Evolutionary conservation across 2,113 vertebrate species (phyloP), one percentile per base, ranked within the genome.

Genomic region (Nipponia nippon): DNA sequence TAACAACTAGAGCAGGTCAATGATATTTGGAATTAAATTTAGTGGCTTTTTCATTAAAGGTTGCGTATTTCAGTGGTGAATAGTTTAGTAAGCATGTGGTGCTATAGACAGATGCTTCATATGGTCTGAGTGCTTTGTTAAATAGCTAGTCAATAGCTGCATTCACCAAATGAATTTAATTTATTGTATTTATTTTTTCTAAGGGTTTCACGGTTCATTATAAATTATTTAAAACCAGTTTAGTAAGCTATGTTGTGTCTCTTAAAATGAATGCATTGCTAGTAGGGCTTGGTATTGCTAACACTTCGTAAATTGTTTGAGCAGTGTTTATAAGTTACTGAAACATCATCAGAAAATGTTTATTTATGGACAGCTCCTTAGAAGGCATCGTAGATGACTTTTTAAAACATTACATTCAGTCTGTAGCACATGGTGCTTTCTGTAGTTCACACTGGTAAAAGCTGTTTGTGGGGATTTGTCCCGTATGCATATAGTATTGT

Each of bases 221-320:
- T 95, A 93, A 97, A 89, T 95, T 83, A 96, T 94, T 97, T 96
- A 96, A 94, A 95, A 87, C 65, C 27, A 76, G 38, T 93, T 96
- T 81, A 77, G 89, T 83, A 63, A 92, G 89, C 55, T 81, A 8
- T 65, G 55, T 62, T 96, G 82, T 93, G 49, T 83, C 62, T 92
- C 49, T 85, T 91, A 82, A 94, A 95, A 96, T 83, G 16, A 93
- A 81, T 72, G 61, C 19, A 18, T 83, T 89, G 76, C 84, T 79
- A 25, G 69, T 44, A 84, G 50, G 71, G 46, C 47, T 92, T 89
- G 73, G 38, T 76, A 46, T 89, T 78, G 50, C 71, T 78, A 83
- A 69, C 18, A 13, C 42, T 76, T 85, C 16, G 25, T 72, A 58
- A 86, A 93, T 91, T 78, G 79, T 84, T 82, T 83, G 47, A 77